Evolutionary conservation across 2,113 vertebrate genomes (phyloP), one percentile per base, ranked within the genome.

Genomic region (Dendropsophus ebraccatus): DNA sequence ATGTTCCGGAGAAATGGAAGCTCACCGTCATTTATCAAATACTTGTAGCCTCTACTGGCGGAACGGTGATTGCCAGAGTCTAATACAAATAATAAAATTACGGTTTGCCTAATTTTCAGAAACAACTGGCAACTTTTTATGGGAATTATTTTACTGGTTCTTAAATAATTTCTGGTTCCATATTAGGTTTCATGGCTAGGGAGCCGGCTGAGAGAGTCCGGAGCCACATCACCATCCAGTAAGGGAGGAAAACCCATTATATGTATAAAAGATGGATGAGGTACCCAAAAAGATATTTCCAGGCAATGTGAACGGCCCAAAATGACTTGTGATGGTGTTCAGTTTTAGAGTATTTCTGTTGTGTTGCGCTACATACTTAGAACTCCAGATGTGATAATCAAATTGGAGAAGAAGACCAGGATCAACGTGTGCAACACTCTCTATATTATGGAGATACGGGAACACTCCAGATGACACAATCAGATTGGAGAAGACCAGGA

Each of bases 81-180:
- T 74, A 84, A 76, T 62, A 17, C 17, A 65, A 84, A 23, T 84
- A 84, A 77, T 77, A 84, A 80, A 86, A 73, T 80, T 37, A 72
- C n/a, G 76, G 60, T 86, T 58, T 72, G 14, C 19, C 10, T 81
- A 58, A 47, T 86, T 81, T 86, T 47, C 62, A 70, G 75, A 70
- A 79, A 47, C 69, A 74, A 84, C 49, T 75, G 52, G 50, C 47
- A 84, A 74, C 52, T 74, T 74, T 70, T 73, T 84, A 75, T 75
- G 45, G 60, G 37, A 84, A 84, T 84, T 58, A 84, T 74, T 41
- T 73, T 25, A 37, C 69, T 75, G 54, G 13, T 16, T 32, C 54
- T 56, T 47, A n/a, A 60, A 74, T 84, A 84, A 75, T 84, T 84
- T 60, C n/a, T 5, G 1, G 35, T 16, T 74, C 25, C 13, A 74